phyloP scores from a whole-genome alignment of 2,113 vertebrate species.

The Macquaria ambigua region DNA sequence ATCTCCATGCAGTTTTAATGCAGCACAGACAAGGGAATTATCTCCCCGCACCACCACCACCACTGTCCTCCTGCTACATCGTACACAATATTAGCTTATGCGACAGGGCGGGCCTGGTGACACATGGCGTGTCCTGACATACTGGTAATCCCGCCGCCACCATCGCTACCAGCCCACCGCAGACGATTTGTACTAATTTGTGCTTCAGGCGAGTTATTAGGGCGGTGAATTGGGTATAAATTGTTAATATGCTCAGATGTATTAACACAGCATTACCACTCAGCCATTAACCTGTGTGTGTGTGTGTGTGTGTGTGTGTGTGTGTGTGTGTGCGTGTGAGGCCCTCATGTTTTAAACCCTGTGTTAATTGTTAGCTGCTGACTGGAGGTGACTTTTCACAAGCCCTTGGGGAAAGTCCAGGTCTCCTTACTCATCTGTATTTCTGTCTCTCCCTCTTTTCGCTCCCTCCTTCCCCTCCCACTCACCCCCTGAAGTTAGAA shows the following conservation, averaged over 20 bases:
- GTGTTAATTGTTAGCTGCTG: conserved; percentile 69
- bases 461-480: conserved; percentile 4
- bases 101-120: conserved; percentile 49
- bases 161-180: conserved; percentile 32
- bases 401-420: conserved; percentile 49
- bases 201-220: conserved; percentile 75
- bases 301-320: conserved; percentile 19
- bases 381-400: conserved; percentile 65
- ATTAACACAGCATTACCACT: conserved; percentile 77
- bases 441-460: conserved; percentile 16
- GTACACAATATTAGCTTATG: conserved; percentile 59
- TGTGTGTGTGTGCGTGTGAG: conserved; percentile 13
- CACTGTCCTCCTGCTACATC: conserved; percentile 33
- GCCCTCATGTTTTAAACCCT: conserved; percentile 50
- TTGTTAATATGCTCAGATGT: conserved; percentile 84
- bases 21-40: conserved; percentile 53
- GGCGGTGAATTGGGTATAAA: conserved; percentile 76
- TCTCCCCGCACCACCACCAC: conserved; percentile 14
- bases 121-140: conserved; percentile 60
- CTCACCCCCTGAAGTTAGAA: conserved; percentile 45
- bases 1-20: conserved; percentile 54
- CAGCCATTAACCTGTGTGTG: conserved; percentile 68
- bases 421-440: conserved; percentile 59
- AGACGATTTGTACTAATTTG: conserved; percentile 74
- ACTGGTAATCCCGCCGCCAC: conserved; percentile 31